Evolutionary conservation across 2,113 vertebrate genomes (phyloP).

Genomic region (Tyrannus savana): DNA sequence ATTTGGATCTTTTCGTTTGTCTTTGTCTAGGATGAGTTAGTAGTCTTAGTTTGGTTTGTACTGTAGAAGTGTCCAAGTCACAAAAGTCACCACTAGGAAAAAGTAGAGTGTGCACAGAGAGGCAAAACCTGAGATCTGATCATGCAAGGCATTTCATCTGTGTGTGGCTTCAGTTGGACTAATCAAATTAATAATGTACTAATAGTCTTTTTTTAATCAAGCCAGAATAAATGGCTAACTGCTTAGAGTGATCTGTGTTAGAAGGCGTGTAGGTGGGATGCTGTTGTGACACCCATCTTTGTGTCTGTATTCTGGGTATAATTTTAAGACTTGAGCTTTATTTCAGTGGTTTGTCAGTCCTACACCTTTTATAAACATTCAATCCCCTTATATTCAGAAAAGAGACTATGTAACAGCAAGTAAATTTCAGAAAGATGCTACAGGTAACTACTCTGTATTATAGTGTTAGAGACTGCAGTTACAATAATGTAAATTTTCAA

Average conservation of each 20-base stretch:
- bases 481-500: not conserved
- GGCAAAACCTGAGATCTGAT: not conserved
- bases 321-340: not conserved
- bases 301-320: not conserved
- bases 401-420: not conserved
- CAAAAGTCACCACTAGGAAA: not conserved
- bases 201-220: not conserved
- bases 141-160: not conserved
- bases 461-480: not conserved
- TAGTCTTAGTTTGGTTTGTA: not conserved
- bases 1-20: not conserved
- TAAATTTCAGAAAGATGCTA: not conserved
- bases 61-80: not conserved
- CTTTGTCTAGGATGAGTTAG: not conserved
- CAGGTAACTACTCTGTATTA: not conserved
- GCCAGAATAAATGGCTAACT: not conserved
- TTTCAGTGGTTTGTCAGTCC: not conserved
- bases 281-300: not conserved
- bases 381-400: not conserved
- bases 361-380: not conserved
- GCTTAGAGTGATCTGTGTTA: not conserved
- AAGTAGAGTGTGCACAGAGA: not conserved
- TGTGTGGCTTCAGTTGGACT: not conserved
- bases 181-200: not conserved
- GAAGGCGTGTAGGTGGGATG: not conserved